Evolutionary conservation across 1,140 invertebrate genomes (phyloP).

Genomic region (Drosophila prosaltans): DNA sequence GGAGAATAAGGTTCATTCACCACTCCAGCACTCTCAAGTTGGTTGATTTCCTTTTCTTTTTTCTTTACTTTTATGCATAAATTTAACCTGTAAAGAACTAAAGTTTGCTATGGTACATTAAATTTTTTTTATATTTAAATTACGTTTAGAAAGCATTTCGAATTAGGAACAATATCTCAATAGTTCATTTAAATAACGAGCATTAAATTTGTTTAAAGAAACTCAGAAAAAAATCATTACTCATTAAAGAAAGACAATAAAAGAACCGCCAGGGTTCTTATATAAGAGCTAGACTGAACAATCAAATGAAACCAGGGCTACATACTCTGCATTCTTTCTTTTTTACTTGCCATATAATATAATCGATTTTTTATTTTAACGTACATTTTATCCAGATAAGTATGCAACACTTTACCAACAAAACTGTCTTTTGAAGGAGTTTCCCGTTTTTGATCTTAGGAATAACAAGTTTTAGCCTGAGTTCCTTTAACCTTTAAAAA

Average conservation of each 20-base stretch:
- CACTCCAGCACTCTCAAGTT: background rate
- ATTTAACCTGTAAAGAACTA: background rate
- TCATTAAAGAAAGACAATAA: too few species aligned
- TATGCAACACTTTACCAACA: background rate
- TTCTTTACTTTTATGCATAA: background rate
- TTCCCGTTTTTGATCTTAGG: too few species aligned
- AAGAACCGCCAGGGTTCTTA: too few species aligned
- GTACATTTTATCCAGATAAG: background rate
- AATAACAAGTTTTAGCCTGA: too few species aligned
- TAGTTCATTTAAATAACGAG: too few species aligned
- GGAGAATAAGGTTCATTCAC: conserved; percentile 9
- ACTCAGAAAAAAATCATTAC: too few species aligned
- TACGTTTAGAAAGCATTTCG: background rate
- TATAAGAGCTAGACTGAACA: too few species aligned
- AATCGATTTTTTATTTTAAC: too few species aligned
- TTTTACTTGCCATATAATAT: background rate
- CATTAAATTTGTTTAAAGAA: too few species aligned
- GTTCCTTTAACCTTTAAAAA: too few species aligned
- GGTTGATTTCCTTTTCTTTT: background rate
- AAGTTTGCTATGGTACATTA: background rate
- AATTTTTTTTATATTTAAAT: background rate
- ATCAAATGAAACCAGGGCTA: too few species aligned
- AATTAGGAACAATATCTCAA: background rate
- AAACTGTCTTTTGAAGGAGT: too few species aligned
- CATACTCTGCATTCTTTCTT: background rate